Evolutionary conservation across 1,140 invertebrate species (phyloP), one percentile per base, ranked within the genome.

Genomic region (Dendrolimus kikuchii): DNA sequence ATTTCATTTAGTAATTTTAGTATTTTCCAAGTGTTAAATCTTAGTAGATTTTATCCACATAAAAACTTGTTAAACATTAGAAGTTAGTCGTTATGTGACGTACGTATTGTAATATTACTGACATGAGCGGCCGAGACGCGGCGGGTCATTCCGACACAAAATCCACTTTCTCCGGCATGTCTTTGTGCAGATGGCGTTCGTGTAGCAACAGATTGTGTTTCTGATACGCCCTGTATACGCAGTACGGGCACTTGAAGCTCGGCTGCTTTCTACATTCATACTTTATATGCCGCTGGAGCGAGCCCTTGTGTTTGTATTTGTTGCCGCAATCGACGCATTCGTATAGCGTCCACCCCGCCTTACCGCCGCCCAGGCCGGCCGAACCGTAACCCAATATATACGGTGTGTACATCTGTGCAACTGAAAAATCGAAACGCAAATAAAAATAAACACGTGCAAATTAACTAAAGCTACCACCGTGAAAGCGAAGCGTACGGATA

Each of bases 181-280:
- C 78, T 81, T 86, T 87, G 67, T 86, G 85, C 53, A 85, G 80
- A 65, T 86, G 82, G 43, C 84, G 75, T 64, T 87, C 78, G 71
- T 89, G 88, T 56, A 86, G 72, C 59, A 88, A 74, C 53, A 89
- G 71, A 66, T 88, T 88, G 62, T 87, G 86, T 59, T 89, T 89
- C 73, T 88, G 88, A 64, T 88, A 84, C 55, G 86, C 81, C 55
- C 80, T 77, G 71, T 89, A 89, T 47, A 84, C 80, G 66, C 88
- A 89, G 71, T 86, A 87, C 23, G 90, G 88, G 65, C 92, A 92
- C 65, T 89, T 86, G 81, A 92, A 94, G 58, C 89, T 89, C 3
- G 92, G 92, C 55, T 89, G 87, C 60, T 92, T 90, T 7, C 91
- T 90, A 74, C 93, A 94, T 71, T 93, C 92, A 71, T 91, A 92